phyloP scores from a whole-genome alignment of 2,113 vertebrate genomes.

The Porphyrio hochstetteri region DNA sequence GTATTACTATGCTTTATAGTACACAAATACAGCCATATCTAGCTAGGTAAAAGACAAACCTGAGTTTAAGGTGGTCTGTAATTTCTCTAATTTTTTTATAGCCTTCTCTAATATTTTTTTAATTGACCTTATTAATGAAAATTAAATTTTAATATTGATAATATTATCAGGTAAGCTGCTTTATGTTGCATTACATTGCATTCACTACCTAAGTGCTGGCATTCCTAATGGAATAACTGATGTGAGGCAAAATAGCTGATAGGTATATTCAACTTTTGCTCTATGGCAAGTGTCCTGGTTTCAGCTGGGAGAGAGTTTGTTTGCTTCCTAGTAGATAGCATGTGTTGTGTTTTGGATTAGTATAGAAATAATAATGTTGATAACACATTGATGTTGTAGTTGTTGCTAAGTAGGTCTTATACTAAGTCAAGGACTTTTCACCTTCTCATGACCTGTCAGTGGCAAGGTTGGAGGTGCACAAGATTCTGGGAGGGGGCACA shows the following conservation, averaged over 20 bases:
- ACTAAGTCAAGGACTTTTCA: too few species aligned
- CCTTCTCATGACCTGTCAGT: too few species aligned
- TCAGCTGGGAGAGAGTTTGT: too few species aligned
- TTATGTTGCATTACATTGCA: neutral
- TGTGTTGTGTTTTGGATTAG: too few species aligned
- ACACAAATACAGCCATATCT: neutral
- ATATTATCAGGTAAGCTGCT: neutral
- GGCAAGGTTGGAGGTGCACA: too few species aligned
- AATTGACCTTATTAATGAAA: neutral
- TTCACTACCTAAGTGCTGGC: neutral
- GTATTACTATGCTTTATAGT: neutral
- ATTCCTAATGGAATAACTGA: neutral
- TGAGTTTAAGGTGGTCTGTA: neutral
- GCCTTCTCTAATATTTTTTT: neutral
- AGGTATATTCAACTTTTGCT: neutral
- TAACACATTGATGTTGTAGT: too few species aligned
- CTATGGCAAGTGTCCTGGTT: neutral
- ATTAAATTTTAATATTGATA: neutral
- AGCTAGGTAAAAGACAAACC: neutral
- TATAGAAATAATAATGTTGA: too few species aligned
- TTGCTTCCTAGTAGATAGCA: too few species aligned
- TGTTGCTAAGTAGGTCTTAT: too few species aligned
- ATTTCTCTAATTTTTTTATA: neutral
- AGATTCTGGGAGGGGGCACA: too few species aligned
- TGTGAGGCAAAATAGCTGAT: neutral